These are phyloP conservation scores for Diplosoma virens DNA, from an alignment of 23 tunicate species.

Conservation along the genomic window DNA sequence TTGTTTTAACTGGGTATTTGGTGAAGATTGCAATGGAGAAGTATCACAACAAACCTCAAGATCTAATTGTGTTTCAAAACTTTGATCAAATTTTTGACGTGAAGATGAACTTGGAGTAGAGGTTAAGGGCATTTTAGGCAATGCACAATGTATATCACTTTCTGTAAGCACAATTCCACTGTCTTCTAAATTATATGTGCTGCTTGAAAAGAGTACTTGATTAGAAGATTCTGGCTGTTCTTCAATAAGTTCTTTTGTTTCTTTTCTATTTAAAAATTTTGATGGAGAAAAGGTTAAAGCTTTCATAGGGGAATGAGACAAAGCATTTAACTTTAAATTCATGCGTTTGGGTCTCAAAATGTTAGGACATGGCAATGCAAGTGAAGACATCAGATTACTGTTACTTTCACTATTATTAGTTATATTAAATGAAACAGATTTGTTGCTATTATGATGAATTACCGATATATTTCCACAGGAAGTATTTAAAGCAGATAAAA, in stretches of 20 bases:
- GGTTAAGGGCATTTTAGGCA: slow-evolving; percentile 34
- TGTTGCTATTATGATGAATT: not conserved
- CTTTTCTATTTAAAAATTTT: not conserved
- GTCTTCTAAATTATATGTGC: not conserved
- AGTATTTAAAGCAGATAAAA: not conserved
- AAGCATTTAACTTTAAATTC: not conserved
- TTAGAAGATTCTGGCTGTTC: not conserved
- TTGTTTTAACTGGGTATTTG: not conserved
- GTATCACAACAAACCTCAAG: not conserved
- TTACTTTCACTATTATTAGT: no score
- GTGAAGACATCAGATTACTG: not conserved
- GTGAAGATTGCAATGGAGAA: not conserved
- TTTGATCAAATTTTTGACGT: slow-evolving; percentile 27
- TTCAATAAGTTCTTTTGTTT: not conserved
- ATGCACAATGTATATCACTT: not conserved
- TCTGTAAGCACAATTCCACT: slow-evolving; percentile 12
- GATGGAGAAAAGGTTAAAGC: slow-evolving; percentile 15
- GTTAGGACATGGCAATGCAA: not conserved
- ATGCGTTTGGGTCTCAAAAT: slow-evolving; percentile 1
- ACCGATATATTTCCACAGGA: not conserved
- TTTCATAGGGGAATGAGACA: not conserved
- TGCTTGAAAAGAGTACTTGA: not conserved
- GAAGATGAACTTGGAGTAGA: slow-evolving; percentile 62
- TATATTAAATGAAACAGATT: no score
- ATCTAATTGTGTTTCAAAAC: not conserved